Evolutionary conservation across 2,888 invertebrate genomes (phyloP).

Genomic region (Trachelus tabidus): DNA sequence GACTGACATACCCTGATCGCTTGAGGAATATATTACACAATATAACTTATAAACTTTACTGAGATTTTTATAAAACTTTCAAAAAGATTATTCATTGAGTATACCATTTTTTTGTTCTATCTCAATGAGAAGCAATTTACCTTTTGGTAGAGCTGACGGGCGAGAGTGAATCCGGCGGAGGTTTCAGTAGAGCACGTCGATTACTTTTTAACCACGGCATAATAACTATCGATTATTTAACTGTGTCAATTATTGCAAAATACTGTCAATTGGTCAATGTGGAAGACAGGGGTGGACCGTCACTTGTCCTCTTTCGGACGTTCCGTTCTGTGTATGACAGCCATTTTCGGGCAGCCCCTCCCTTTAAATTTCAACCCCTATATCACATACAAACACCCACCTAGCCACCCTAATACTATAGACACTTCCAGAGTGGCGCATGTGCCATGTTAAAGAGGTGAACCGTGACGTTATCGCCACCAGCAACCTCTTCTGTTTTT

Average conservation of each 20-base stretch:
- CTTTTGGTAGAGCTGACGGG: constrained; percentile 42
- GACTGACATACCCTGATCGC: not conserved
- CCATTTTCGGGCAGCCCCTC: constrained; percentile 64
- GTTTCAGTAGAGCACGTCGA: constrained; percentile 43
- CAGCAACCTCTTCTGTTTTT: not conserved
- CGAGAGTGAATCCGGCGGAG: constrained; percentile 42
- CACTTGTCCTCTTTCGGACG: constrained; percentile 55
- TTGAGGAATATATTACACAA: not conserved
- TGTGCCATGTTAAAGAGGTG: constrained; percentile 33
- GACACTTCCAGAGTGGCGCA: constrained; percentile 27
- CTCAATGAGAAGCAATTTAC: constrained; percentile 39
- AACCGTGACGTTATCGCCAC: constrained; percentile 10
- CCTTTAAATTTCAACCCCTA: constrained; percentile 56
- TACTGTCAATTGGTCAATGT: constrained; percentile 50
- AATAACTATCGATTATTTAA: constrained; percentile 54
- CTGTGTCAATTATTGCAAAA: constrained; percentile 47
- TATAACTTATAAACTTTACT: not conserved
- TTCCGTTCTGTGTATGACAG: constrained; percentile 59
- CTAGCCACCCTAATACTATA: constrained; percentile 17
- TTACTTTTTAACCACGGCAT: constrained; percentile 50
- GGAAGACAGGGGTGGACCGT: constrained; percentile 32
- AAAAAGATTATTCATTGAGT: constrained; percentile 3
- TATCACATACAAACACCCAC: constrained; percentile 38
- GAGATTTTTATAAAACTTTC: not conserved
- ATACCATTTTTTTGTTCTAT: constrained; percentile 32